phyloP scores from a whole-genome alignment of 2,888 invertebrate genomes.

The Trimorus sp. region DNA sequence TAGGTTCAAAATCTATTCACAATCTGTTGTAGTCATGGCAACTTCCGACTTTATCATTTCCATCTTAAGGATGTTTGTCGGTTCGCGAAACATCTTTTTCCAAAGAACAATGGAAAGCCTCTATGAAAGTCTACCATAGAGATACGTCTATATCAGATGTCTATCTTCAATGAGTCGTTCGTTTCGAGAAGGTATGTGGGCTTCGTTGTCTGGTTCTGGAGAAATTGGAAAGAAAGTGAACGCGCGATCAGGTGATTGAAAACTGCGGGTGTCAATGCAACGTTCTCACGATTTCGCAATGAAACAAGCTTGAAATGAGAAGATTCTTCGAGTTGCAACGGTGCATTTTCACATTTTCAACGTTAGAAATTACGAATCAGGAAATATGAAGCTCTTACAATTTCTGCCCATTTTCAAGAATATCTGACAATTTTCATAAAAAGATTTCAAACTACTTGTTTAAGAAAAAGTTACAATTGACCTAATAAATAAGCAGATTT shows the following conservation, averaged over 20 bases:
- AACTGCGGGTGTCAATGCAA: constrained; percentile 25
- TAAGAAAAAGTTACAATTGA: too few relatives aligned
- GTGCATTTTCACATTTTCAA: neutral
- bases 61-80: constrained; percentile 55
- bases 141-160: constrained; percentile 29
- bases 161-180: constrained; percentile 56
- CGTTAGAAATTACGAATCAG: too few relatives aligned
- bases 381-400: too few relatives aligned
- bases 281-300: constrained; percentile 4
- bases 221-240: constrained; percentile 36
- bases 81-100: constrained; percentile 61
- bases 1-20: constrained; percentile 44
- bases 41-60: constrained; percentile 77
- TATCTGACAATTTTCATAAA: too few relatives aligned
- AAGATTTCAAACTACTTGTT: too few relatives aligned
- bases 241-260: constrained; percentile 15
- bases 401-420: too few relatives aligned
- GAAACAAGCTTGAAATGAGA: neutral
- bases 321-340: neutral
- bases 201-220: constrained; percentile 26
- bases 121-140: constrained; percentile 60
- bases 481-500: too few relatives aligned
- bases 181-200: constrained; percentile 32
- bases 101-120: constrained; percentile 55
- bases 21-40: constrained; percentile 75